Evolutionary conservation across 2,888 invertebrate species (phyloP).

Genomic region (Serrognathus titanus): DNA sequence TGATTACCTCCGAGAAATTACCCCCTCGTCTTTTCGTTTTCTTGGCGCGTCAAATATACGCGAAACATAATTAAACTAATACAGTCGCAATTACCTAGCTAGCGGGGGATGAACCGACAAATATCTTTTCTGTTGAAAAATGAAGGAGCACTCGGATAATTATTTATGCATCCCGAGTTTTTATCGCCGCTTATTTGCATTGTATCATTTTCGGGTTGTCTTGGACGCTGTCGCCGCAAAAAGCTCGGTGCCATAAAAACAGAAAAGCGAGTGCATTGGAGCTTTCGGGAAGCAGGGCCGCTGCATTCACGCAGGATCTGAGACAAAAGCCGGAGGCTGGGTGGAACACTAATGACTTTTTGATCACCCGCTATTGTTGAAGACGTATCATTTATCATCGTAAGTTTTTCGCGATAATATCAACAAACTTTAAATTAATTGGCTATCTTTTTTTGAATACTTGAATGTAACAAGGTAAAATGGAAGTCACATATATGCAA

Average conservation of each 20-base stretch:
- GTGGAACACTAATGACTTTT: slow-evolving; percentile 39
- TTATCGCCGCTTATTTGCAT: no score
- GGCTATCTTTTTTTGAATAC: not conserved
- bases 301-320: slow-evolving; percentile 22
- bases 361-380: slow-evolving; percentile 39
- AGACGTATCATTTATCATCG: slow-evolving; percentile 39
- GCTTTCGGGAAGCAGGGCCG: not conserved
- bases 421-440: slow-evolving; percentile 7
- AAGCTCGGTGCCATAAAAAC: not conserved
- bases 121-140: not conserved
- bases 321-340: slow-evolving; percentile 25
- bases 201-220: no score
- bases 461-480: no score
- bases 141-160: no score
- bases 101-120: not conserved
- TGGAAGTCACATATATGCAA: no score
- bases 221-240: not conserved
- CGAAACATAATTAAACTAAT: not conserved
- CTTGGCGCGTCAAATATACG: not conserved
- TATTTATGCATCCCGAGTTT: no score
- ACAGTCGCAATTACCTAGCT: not conserved
- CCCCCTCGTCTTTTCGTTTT: slow-evolving; percentile 6
- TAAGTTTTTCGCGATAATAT: slow-evolving; percentile 23
- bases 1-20: slow-evolving; percentile 20
- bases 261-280: not conserved